These are phyloP conservation scores for Coelopa frigida DNA, from an alignment of 1,140 invertebrate species.

Conservation along the genomic window DNA sequence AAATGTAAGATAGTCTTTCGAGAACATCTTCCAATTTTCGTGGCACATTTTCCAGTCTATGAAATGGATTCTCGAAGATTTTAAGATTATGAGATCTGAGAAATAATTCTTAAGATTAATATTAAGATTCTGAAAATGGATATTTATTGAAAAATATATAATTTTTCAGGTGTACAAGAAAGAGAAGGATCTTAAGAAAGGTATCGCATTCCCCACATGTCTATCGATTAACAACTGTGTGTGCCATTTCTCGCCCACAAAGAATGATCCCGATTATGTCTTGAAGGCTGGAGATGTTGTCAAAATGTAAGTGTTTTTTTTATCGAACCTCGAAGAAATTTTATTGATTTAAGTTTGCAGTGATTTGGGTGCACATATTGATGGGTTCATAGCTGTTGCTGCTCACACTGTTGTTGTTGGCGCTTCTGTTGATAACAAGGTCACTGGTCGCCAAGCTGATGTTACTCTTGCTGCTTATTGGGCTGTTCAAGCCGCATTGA, in stretches of 20 bases:
- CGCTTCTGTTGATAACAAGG: slow-evolving; percentile 60
- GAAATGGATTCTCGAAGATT: slow-evolving; percentile 25
- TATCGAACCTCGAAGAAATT: not conserved
- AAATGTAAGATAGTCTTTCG: no score
- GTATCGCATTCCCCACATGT: slow-evolving; percentile 98
- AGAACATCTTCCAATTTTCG: no score
- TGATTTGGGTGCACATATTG: slow-evolving; percentile 95
- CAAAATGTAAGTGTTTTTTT: slow-evolving; percentile 77
- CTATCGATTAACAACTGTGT: slow-evolving; percentile 98
- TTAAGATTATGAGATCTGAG: slow-evolving; percentile 44
- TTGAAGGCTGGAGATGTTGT: slow-evolving; percentile 92
- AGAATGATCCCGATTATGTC: slow-evolving; percentile 81
- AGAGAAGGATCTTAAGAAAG: slow-evolving; percentile 96
- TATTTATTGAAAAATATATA: slow-evolving; percentile 6
- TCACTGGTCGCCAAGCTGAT: slow-evolving; percentile 86
- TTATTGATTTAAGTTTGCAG: slow-evolving; percentile 49
- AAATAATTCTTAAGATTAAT: slow-evolving; percentile 14
- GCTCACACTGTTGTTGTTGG: slow-evolving; percentile 93
- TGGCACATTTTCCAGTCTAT: no score
- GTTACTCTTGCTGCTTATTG: slow-evolving; percentile 91
- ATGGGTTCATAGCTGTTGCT: slow-evolving; percentile 97
- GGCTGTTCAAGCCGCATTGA: slow-evolving; percentile 88
- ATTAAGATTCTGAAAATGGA: slow-evolving; percentile 2
- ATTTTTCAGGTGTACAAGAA: slow-evolving; percentile 72
- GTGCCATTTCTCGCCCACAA: slow-evolving; percentile 95